Percentiles rank a stretch among this genome's conserved stretches.
Conservation (phyloP, 2,888 invertebrate species). For the Acleris sparsana region DNA sequence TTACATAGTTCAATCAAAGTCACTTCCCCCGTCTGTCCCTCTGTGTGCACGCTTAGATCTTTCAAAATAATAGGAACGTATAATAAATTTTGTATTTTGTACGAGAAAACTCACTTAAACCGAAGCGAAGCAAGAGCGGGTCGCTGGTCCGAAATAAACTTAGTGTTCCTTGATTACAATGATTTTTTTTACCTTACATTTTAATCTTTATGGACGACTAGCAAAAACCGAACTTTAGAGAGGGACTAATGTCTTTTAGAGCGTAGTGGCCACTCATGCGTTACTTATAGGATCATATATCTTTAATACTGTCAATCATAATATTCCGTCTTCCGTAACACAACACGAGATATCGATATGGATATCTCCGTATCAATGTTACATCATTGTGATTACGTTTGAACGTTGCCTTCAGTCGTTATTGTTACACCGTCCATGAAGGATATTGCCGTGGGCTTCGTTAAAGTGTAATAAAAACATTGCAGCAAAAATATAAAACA, state of each 20-base stretch:
- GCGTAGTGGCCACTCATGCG: conserved; percentile 28
- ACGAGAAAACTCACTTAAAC: no score
- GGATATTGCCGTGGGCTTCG: conserved; percentile 25
- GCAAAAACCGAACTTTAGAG: background rate
- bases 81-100: no score
- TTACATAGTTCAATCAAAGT: no score
- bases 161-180: background rate
- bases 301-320: conserved; percentile 29
- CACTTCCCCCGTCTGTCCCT: no score
- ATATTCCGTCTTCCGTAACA: conserved; percentile 43
- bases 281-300: conserved; percentile 31
- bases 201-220: background rate
- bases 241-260: conserved; percentile 17
- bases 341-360: conserved; percentile 44
- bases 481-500: background rate
- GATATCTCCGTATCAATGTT: conserved; percentile 41
- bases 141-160: background rate
- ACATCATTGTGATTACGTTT: conserved; percentile 35
- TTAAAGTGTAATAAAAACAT: background rate
- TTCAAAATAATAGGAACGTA: no score
- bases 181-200: background rate
- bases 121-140: no score
- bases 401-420: conserved; percentile 41
- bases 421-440: conserved; percentile 40
- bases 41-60: no score